Conservation (phyloP, 2,888 invertebrate genomes). For the Hirtodrosophila trivittata region DNA sequence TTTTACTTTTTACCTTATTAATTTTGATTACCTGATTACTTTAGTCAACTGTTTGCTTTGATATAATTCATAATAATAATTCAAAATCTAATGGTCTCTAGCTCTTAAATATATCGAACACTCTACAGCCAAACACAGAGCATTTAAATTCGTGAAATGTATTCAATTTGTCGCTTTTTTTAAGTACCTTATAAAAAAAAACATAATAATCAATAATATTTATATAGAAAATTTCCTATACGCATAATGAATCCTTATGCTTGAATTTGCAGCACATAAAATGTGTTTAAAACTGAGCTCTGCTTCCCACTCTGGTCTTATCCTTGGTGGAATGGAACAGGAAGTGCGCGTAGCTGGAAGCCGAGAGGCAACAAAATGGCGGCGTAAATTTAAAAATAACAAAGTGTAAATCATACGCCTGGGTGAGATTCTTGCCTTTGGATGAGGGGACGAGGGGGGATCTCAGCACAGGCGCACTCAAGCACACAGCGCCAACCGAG, state of each 20-base stretch:
- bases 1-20: too few species aligned
- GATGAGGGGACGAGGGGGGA: not conserved
- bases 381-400: slow-evolving; percentile 73
- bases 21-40: too few species aligned
- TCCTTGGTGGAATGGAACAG: slow-evolving; percentile 20
- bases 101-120: too few species aligned
- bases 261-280: slow-evolving; percentile 49
- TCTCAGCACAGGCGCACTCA: slow-evolving; percentile 49
- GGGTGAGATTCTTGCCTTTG: slow-evolving; percentile 50
- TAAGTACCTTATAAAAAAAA: too few species aligned
- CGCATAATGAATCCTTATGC: slow-evolving; percentile 40
- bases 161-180: too few species aligned
- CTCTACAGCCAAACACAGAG: too few species aligned
- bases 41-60: too few species aligned
- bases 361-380: slow-evolving; percentile 67
- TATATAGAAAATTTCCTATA: slow-evolving; percentile 33
- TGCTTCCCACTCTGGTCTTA: not conserved
- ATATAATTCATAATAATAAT: too few species aligned
- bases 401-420: slow-evolving; percentile 77
- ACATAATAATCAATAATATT: slow-evolving; percentile 57
- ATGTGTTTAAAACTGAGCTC: slow-evolving; percentile 31
- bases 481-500: slow-evolving; percentile 40
- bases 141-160: slow-evolving; percentile 10
- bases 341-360: slow-evolving; percentile 45
- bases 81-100: too few species aligned